Evolutionary conservation across 2,888 invertebrate species (phyloP).

Genomic region (Gastrophysa polygoni): DNA sequence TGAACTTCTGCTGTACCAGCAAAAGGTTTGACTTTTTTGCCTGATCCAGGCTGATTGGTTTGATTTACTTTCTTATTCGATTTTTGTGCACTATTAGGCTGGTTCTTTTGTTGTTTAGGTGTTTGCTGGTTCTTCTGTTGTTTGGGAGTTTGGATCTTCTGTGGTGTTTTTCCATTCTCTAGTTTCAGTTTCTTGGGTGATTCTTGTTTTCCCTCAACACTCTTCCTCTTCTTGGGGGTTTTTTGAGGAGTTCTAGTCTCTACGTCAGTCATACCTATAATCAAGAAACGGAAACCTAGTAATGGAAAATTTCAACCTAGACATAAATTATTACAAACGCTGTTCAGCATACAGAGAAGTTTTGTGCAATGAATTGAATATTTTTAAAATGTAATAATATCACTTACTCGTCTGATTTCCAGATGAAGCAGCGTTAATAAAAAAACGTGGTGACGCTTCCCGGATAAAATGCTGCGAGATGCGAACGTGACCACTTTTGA

Average conservation of each 20-base stretch:
- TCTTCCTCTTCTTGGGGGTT: slow-evolving; percentile 25
- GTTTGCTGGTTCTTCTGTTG: slow-evolving; percentile 8
- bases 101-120: background rate
- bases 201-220: slow-evolving; percentile 12
- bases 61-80: slow-evolving; percentile 10
- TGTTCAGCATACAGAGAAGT: too few relatives aligned
- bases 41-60: background rate
- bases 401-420: too few relatives aligned
- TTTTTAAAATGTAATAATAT: too few relatives aligned
- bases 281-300: background rate
- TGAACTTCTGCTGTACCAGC: slow-evolving; percentile 18
- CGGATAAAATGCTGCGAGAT: too few relatives aligned
- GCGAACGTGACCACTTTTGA: background rate
- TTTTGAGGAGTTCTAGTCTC: slow-evolving; percentile 22
- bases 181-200: slow-evolving; percentile 22
- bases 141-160: slow-evolving; percentile 16
- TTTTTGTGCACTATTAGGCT: slow-evolving; percentile 14
- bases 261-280: slow-evolving; percentile 26
- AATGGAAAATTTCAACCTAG: too few relatives aligned
- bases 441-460: too few relatives aligned
- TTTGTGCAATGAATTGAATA: too few relatives aligned
- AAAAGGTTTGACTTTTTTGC: slow-evolving; percentile 10
- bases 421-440: too few relatives aligned
- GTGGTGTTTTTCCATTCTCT: slow-evolving; percentile 16
- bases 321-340: too few relatives aligned